Conservation (phyloP, 2,113 vertebrate species). For the Macroglossus sobrinus region DNA sequence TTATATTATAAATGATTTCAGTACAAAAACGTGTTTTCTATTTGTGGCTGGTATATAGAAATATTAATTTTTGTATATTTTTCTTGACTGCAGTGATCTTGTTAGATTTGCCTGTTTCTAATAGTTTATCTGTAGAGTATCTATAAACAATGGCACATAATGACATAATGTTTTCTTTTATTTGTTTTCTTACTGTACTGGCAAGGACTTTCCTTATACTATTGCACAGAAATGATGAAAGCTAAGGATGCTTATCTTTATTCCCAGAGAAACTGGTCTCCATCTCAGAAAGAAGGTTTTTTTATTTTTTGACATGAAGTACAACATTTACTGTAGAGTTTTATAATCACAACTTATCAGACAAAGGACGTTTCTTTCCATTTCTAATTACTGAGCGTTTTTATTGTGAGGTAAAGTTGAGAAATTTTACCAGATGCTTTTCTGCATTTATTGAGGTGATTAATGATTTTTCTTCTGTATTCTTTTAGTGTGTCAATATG, state of each 20-base stretch:
- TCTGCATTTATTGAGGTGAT: not conserved
- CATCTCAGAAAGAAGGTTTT: not conserved
- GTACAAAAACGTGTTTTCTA: not conserved
- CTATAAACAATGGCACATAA: not conserved
- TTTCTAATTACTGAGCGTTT: not conserved
- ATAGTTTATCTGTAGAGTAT: not conserved
- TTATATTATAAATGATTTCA: not conserved
- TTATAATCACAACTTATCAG: not conserved
- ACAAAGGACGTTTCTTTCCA: not conserved
- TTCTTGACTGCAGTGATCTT: not conserved
- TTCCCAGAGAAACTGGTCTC: not conserved
- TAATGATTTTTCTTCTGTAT: not conserved
- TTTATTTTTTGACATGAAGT: not conserved
- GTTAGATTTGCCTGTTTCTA: not conserved
- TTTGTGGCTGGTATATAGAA: not conserved
- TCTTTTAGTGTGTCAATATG: not conserved
- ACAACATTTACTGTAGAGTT: not conserved
- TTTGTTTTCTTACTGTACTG: not conserved
- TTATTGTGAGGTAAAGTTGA: not conserved
- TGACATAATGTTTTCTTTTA: not conserved
- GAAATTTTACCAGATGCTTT: not conserved
- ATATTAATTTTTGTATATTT: not conserved
- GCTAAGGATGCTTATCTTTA: not conserved
- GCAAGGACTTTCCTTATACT: not conserved
- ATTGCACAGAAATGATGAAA: not conserved